Evolutionary conservation across 2,113 vertebrate genomes (phyloP), one percentile per base, ranked within the genome.

Genomic region (Notechis scutatus): DNA sequence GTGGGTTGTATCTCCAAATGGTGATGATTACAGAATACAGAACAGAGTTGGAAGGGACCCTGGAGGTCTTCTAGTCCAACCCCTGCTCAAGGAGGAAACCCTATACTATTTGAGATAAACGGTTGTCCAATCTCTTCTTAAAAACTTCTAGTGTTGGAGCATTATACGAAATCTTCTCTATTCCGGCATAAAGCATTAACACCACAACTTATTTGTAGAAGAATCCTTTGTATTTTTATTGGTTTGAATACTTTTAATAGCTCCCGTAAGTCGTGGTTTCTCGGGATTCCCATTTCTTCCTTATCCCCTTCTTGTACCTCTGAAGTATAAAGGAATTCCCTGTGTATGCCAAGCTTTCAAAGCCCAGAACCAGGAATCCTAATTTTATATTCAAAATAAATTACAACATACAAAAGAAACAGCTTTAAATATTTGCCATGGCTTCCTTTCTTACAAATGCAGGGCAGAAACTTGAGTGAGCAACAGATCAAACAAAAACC

Each of bases 181-280:
- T 52, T 15, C 1, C n/a, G 42, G 47, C 85, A 55, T 39, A 26
- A 91, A 93, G 91, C 87, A 91, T 42, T 92, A 50, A 2, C 61
- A 88, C 45, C 2, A 14, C 3, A 91, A 5, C 9, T 90, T 93
- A 56, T 85, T 92, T 86, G 94, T 94, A 89, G 50, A 89, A 59
- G 91, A 52, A 45, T 94, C 90, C 90, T 89, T 90, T 29, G 85
- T 85, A 57, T 74, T 88, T 90, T 26, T 85, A 90, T 11, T 1
- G 54, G 12, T 59, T 45, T n/a, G 24, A 87, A n/a, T 91, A 21
- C 6, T 86, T 85, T 69, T 15, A 69, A 42, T 87, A 92, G 21
- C 50, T 59, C 34, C 26, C 5, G 61, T 87, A 87, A 52, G 20
- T 2, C 29, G 1, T 10, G 2, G 11, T 64, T 52, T n/a, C 39